Base-by-base conservation (phyloP, 2,888 invertebrate species). In the Ormyrus nitidulus region DNA sequence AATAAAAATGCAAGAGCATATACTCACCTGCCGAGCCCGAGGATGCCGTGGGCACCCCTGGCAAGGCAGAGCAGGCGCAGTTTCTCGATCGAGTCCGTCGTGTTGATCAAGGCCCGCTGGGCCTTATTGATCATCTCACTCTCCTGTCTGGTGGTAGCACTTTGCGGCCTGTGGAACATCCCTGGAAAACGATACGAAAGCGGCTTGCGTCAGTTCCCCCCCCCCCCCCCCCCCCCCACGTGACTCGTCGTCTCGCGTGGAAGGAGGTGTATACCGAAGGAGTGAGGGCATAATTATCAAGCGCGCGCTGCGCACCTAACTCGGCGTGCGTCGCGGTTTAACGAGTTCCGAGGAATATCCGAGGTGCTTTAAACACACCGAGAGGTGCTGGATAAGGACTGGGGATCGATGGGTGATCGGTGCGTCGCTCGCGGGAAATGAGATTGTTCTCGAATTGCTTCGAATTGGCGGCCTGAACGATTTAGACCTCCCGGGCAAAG, bases 21-120 rank as follows among this genome's bases (percentile, higher is more conserved):
- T 19, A 88, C 91, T 91, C 90, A 96, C 96, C 97, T 95, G 86
- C 95, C 96, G 66, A 99, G 91, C 1, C 96, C 96, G 86, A 98
- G 92, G 88, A 99, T 97, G 74, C 98, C 98, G 48, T 93, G 94
- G 49, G 97, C 95, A 34, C 98, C 99, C 81, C 98, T 93, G 0
- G 95, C 92, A 73, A 98, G 92, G 90, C 98, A 98, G 83, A 96
- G 92, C 83, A 97, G 92, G 69, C 98, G 93, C 83, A 99, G 91
- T 88, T 95, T 95, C 91, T 98, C 96, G 78, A 98, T 91, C 0
- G 97, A 95, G 90, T 98, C 97, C 80, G 93, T 95, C 34, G 95
- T 92, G 71, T 92, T 91, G 79, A 93, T 91, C 73, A 96, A 90
- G 68, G 95, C 94, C 44, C 96, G 92, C 59, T 93, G 91, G 82